Evolutionary conservation across 1,140 invertebrate species (phyloP), one percentile per base, ranked within the genome.

Genomic region (Drepana arcuata): DNA sequence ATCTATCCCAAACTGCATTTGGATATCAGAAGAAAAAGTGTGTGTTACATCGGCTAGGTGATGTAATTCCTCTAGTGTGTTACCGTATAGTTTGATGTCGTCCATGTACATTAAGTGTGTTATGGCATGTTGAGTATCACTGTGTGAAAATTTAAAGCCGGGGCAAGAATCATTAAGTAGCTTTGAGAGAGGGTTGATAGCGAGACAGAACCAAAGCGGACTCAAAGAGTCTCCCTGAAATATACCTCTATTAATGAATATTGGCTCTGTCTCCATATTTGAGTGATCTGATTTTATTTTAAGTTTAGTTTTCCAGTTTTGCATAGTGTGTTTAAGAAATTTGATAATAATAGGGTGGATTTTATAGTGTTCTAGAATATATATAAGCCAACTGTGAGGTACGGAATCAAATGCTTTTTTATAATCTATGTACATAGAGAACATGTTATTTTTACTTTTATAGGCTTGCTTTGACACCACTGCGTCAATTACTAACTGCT

Each of bases 221-320:
- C 48, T 56, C 14, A 56, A 30, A 25, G 34, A 33, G 24, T 53
- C 57, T 7, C 53, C 48, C n/a, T 42, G 35, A n/a, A 36, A 46
- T 0, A 45, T 50, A 6, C 41, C 38, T 14, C 41, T 15, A 7
- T 18, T 12, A 12, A 43, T 42, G 18, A n/a, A 0, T 3, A 42
- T 43, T 2, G 31, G 7, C 7, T 24, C 21, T 9, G 34, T 36
- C 1, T 7, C 25, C 10, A 7, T 31, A 23, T 27, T 7, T 7
- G 36, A 13, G 31, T 38, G 11, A 27, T 13, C 10, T 21, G 32
- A 32, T 7, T 16, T 12, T 7, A 31, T 18, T 30, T 28, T 30
- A 37, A 47, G 33, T 4, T 27, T 28, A 16, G 43, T 47, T 27
- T 16, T 47, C 37, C 49, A 47, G 21, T 40, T 32, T 1, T 36